Percentiles rank a stretch among this genome's conserved stretches.
phyloP scores from a whole-genome alignment of 2,113 vertebrate species.

The Anoplopoma fimbria region DNA sequence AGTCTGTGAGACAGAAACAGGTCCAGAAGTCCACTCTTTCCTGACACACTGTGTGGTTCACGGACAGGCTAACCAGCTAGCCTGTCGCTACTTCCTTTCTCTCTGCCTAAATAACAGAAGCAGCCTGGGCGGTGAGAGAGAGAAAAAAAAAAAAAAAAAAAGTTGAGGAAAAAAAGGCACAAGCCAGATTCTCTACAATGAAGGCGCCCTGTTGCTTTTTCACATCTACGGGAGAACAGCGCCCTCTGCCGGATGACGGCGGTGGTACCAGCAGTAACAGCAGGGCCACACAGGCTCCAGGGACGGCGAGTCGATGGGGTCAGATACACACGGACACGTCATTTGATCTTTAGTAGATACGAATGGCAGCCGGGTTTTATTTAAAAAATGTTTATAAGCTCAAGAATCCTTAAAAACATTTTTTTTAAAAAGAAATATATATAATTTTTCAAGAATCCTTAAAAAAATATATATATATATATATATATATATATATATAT shows the following conservation, averaged over 20 bases:
- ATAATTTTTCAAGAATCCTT: too few relatives aligned
- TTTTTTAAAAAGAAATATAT: too few relatives aligned
- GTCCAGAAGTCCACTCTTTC: slow-evolving; percentile 14
- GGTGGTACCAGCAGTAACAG: slow-evolving; percentile 11
- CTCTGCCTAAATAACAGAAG: slow-evolving; percentile 62
- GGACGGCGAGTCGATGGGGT: too few relatives aligned
- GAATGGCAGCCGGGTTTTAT: too few relatives aligned
- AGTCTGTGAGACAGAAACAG: not conserved
- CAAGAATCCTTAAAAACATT: too few relatives aligned
- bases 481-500: too few relatives aligned
- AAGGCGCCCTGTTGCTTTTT: slow-evolving; percentile 66
- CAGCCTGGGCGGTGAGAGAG: slow-evolving; percentile 46
- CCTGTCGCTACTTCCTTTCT: slow-evolving; percentile 80
- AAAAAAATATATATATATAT: too few relatives aligned
- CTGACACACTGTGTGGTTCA: slow-evolving; percentile 20
- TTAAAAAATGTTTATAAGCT: too few relatives aligned
- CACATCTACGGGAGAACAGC: slow-evolving; percentile 15
- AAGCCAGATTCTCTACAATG: slow-evolving; percentile 61
- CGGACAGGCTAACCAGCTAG: slow-evolving; percentile 76
- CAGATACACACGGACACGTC: too few relatives aligned
- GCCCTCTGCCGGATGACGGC: slow-evolving; percentile 30
- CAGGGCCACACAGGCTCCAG: too few relatives aligned
- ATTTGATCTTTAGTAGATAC: too few relatives aligned
- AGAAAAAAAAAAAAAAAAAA: slow-evolving; percentile 63
- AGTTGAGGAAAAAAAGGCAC: slow-evolving; percentile 73